Percentiles rank a stretch among this genome's conserved stretches.
These are phyloP conservation scores for Cerceris rybyensis DNA, from an alignment of 2,888 invertebrate genomes.

Conservation along the genomic window DNA sequence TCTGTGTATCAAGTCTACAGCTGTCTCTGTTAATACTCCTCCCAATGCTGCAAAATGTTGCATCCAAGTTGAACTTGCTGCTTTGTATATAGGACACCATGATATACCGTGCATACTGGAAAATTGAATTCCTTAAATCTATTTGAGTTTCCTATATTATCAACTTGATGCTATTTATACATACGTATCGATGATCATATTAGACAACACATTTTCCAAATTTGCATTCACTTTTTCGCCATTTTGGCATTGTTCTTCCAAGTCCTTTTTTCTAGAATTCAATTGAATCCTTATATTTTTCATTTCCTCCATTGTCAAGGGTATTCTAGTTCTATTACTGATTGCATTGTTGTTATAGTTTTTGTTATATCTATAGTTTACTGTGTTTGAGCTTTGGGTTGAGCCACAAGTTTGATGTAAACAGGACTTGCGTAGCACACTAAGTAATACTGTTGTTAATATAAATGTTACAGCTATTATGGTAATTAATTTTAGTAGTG, in stretches of 20 bases:
- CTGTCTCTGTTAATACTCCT: constrained; percentile 61
- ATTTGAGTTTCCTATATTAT: neutral
- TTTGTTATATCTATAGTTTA: constrained; percentile 6
- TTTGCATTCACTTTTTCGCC: constrained; percentile 36
- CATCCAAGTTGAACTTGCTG: constrained; percentile 78
- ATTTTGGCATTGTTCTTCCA: constrained; percentile 55
- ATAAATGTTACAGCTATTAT: constrained; percentile 37
- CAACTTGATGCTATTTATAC: constrained; percentile 23
- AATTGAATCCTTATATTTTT: constrained; percentile 43
- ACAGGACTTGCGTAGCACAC: constrained; percentile 36
- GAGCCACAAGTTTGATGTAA: constrained; percentile 14
- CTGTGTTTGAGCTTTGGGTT: constrained; percentile 13
- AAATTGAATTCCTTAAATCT: neutral
- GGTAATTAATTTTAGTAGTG: constrained; percentile 35
- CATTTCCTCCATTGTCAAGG: constrained; percentile 42
- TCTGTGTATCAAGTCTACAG: constrained; percentile 59
- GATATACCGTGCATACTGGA: constrained; percentile 71
- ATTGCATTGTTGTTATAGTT: constrained; percentile 19
- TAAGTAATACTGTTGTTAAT: constrained; percentile 47
- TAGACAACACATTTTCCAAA: constrained; percentile 54
- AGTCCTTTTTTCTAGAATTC: constrained; percentile 47
- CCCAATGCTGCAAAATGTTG: constrained; percentile 74
- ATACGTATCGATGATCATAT: constrained; percentile 74
- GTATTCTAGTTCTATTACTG: constrained; percentile 15
- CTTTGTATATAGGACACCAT: constrained; percentile 80